Percentiles rank a stretch among this genome's conserved stretches.
Conservation (phyloP, 2,888 invertebrate genomes). For the Leistus spinibarbis region DNA sequence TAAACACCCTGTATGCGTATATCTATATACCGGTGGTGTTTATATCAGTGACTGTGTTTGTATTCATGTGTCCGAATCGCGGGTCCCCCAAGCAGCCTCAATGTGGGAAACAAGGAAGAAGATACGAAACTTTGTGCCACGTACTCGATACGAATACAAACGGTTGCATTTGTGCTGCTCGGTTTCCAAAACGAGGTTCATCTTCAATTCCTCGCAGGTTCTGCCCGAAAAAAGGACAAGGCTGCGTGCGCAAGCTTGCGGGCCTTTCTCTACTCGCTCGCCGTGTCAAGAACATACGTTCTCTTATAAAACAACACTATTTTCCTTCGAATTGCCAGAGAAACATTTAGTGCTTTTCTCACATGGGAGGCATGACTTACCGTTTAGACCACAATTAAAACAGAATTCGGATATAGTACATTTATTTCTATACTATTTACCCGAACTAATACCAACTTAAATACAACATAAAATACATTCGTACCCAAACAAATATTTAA, state of each 20-base stretch:
- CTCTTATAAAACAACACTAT: background rate
- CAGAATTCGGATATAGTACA: background rate
- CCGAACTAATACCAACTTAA: no score
- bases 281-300: conserved; percentile 33
- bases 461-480: no score
- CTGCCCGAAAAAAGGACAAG: conserved; percentile 34
- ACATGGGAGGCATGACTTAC: background rate
- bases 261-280: background rate
- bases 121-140: conserved; percentile 54
- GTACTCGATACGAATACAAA: conserved; percentile 54
- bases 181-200: conserved; percentile 46
- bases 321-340: background rate
- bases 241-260: background rate
- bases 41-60: background rate
- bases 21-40: background rate
- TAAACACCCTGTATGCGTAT: background rate
- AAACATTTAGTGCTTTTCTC: background rate
- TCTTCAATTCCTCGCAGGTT: conserved; percentile 48
- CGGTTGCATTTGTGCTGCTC: conserved; percentile 52
- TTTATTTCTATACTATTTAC: no score
- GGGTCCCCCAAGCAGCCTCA: background rate
- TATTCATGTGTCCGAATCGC: conserved; percentile 11
- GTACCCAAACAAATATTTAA: no score
- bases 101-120: conserved; percentile 44
- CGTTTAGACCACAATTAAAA: background rate